Evolutionary conservation across 2,888 invertebrate species (phyloP).

Genomic region (Dusona sp.): DNA sequence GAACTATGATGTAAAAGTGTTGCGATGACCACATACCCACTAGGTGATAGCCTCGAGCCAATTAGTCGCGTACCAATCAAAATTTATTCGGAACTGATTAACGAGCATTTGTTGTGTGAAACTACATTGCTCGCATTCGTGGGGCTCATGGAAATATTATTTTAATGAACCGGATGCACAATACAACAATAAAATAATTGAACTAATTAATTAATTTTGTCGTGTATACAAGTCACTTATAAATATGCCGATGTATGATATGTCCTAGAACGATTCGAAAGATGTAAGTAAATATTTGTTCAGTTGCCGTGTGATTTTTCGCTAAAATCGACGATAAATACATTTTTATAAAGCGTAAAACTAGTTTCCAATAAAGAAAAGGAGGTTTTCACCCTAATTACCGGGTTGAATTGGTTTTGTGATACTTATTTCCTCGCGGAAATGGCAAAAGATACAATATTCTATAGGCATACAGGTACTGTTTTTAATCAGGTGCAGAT

Average conservation of each 20-base stretch:
- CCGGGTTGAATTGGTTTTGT: background rate
- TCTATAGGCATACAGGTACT: background rate
- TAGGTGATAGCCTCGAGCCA: conserved; percentile 44
- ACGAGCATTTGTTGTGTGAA: conserved; percentile 31
- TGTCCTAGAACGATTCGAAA: too few relatives aligned
- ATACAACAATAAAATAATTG: background rate
- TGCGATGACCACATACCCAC: background rate
- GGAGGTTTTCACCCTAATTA: background rate
- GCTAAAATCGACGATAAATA: too few relatives aligned
- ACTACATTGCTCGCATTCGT: conserved; percentile 8
- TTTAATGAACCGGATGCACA: background rate
- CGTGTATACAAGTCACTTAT: too few relatives aligned
- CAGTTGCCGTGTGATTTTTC: too few relatives aligned
- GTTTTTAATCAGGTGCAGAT: background rate
- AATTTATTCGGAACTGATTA: conserved; percentile 43
- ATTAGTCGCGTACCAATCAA: conserved; percentile 59
- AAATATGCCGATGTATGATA: too few relatives aligned
- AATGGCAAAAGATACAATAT: too few relatives aligned
- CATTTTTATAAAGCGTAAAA: background rate
- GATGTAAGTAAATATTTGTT: too few relatives aligned
- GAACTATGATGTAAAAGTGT: background rate
- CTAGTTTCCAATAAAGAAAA: background rate
- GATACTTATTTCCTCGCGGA: background rate
- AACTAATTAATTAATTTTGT: background rate
- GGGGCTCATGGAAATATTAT: background rate